Base-by-base conservation (phyloP, 2,113 vertebrate genomes). In the Madoqua kirkii region DNA sequence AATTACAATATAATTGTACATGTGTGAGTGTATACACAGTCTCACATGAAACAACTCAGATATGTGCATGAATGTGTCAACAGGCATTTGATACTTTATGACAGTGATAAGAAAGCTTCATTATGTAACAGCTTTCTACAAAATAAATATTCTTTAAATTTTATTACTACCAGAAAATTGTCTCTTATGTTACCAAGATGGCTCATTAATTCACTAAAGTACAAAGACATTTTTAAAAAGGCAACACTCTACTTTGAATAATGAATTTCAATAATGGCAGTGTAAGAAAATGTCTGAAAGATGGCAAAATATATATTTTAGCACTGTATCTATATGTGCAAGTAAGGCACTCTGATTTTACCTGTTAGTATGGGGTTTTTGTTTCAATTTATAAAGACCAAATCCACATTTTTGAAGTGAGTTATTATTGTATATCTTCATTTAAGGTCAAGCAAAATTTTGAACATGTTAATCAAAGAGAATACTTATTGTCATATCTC, bases 361-460 rank as follows among this genome's bases (percentile, higher is more conserved):
- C 96, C 95, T 96, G 45, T 96, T 94, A 89, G n/a, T 67, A 71
- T 17, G 74, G 31, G 43, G 52, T 96, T 97, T 98, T 95, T 60
- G 59, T 54, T 97, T 96, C 60, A 43, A 60, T 54, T 97, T 94
- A 98, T 97, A 98, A 98, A 98, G 94, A 96, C 67, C 64, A 93
- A 71, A 96, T 98, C 98, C 95, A 95, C 60, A 86, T 96, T 98
- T 98, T 95, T 98, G 98, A 98, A 89, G 84, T 84, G 88, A 97
- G 36, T 96, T 98, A 95, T 97, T 96, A 96, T 87, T 96, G 86
- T 87, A n/a, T 92, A 86, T 89, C 97, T 98, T 98, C 94, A 98
- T 98, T 98, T 99, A 98, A 99, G 98, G 98, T 98, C 98, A 98
- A 98, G 97, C 93, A 98, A 99, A 98, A 97, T 97, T 97, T 98